Percentiles rank a stretch among this genome's conserved stretches.
phyloP scores from a whole-genome alignment of 2,797 vertebrate species.

The Xenops minutus region DNA sequence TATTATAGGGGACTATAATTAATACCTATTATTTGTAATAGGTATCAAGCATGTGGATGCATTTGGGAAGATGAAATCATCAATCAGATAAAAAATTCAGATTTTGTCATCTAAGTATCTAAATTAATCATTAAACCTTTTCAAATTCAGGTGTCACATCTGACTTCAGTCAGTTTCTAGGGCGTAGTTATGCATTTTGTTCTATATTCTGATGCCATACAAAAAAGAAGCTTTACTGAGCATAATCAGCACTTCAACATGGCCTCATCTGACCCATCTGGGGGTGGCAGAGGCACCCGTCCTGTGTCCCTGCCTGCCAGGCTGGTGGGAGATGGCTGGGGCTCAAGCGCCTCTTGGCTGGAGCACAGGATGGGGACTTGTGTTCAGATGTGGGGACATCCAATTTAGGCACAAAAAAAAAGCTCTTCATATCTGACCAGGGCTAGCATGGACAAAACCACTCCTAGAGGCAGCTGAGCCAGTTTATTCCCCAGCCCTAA shows the following conservation, averaged over 20 bases:
- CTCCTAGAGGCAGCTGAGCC: not conserved
- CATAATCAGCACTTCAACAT: accelerated
- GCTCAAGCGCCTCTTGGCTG: accelerated
- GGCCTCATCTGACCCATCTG: not conserved
- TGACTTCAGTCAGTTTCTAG: not conserved
- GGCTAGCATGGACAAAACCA: accelerated
- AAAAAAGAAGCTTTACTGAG: not conserved
- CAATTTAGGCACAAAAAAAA: not conserved
- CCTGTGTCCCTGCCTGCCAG: accelerated
- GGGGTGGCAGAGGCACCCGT: accelerated
- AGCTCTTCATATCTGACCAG: not conserved
- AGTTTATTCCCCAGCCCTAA: not conserved
- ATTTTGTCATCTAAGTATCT: not conserved
- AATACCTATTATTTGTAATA: slow-evolving; percentile 31
- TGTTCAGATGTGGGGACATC: accelerated
- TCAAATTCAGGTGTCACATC: not conserved
- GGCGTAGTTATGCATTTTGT: accelerated
- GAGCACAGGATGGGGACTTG: not conserved
- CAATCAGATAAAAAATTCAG: not conserved
- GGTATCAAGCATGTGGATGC: not conserved
- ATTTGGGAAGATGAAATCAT: slow-evolving; percentile 11
- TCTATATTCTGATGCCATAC: not conserved
- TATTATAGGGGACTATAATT: not conserved
- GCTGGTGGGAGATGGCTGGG: not conserved
- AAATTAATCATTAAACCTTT: not conserved